Base-by-base conservation (phyloP, 2,797 vertebrate genomes). In the Potorous gilbertii region DNA sequence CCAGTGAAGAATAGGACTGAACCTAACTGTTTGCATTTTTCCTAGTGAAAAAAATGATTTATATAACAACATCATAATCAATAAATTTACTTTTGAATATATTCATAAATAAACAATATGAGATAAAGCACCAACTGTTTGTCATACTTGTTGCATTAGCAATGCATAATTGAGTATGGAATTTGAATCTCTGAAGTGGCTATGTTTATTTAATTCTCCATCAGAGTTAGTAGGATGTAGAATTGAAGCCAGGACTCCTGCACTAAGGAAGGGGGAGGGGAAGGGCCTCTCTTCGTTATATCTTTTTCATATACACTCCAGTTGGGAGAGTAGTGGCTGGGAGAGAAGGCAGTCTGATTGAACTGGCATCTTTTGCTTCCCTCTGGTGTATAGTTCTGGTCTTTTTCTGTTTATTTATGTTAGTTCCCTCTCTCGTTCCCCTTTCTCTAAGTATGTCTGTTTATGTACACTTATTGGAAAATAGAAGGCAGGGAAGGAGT, bases 171-270 rank as follows among this genome's bases (percentile, higher is more conserved):
- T 87, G 74, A 87, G 21, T 27, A 11, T 87, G 74, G 74, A 87
- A 50, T 87, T 18, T 54, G 0, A 10, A 40, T 21, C 40, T 89
- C 14, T 21, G 0, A 10, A 52, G 12, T 62, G 50, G 2, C 29
- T 62, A 1, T 54, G 10, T 66, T 93, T 87, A 59, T 5, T 29
- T 0, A 2, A 3, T 27, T 9, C n/a, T 87, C 3, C 0, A 1
- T 94, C 74, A 56, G 56, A 91, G 54, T 31, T 14, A 55, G 54
- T 66, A 29, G 92, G 91, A 59, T 18, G 62, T 92, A 31, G 54
- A 24, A 21, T 92, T 93, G 1, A 56, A 3, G 94, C 91, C 92
- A 50, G 91, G 56, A 92, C 46, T 94, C 97, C 27, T 55, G 4
- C 91, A 96, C 56, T 55, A 14, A 90, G 3, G 28, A 90, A 29